phyloP scores from a whole-genome alignment of 1,140 invertebrate species.

The Pogonus chalceus region DNA sequence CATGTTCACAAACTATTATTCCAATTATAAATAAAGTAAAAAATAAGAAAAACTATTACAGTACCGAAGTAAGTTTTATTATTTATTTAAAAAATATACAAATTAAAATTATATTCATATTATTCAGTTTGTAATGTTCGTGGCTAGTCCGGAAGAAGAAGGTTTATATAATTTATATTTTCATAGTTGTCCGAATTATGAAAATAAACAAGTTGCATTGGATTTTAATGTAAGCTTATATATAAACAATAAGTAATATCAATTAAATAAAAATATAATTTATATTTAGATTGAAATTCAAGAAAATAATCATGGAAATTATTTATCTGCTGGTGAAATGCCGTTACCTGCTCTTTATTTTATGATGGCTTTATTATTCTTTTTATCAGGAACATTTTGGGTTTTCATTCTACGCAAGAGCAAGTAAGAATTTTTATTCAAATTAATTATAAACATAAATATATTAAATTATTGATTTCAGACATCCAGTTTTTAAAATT shows the following conservation, averaged over 20 bases:
- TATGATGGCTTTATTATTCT: slow-evolving; percentile 83
- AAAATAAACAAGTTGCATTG: slow-evolving; percentile 24
- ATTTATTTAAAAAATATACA: slow-evolving; percentile 7
- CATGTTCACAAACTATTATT: slow-evolving; percentile 28
- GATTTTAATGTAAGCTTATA: slow-evolving; percentile 35
- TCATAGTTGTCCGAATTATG: slow-evolving; percentile 79
- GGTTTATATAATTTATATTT: slow-evolving; percentile 94
- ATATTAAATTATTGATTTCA: slow-evolving; percentile 30
- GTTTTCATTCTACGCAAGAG: slow-evolving; percentile 78
- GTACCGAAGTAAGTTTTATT: slow-evolving; percentile 15
- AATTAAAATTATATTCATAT: slow-evolving; percentile 22
- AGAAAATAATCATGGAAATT: slow-evolving; percentile 79
- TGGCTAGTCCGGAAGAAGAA: slow-evolving; percentile 68
- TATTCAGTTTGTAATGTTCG: slow-evolving; percentile 71
- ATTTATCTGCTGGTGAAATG: slow-evolving; percentile 94
- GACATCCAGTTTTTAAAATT: slow-evolving; percentile 86
- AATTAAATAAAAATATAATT: slow-evolving; percentile 28
- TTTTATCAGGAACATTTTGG: slow-evolving; percentile 85
- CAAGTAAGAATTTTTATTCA: slow-evolving; percentile 41
- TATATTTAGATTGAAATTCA: slow-evolving; percentile 65
- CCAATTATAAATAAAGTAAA: slow-evolving; percentile 29
- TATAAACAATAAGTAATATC: background rate
- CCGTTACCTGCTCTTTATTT: slow-evolving; percentile 88
- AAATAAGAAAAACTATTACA: slow-evolving; percentile 31
- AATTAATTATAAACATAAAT: background rate